A percentile compares a stretch with the other conserved stretches of the same genome.
phyloP scores from a whole-genome alignment of 2,888 invertebrate species.

The Archips xylosteana region DNA sequence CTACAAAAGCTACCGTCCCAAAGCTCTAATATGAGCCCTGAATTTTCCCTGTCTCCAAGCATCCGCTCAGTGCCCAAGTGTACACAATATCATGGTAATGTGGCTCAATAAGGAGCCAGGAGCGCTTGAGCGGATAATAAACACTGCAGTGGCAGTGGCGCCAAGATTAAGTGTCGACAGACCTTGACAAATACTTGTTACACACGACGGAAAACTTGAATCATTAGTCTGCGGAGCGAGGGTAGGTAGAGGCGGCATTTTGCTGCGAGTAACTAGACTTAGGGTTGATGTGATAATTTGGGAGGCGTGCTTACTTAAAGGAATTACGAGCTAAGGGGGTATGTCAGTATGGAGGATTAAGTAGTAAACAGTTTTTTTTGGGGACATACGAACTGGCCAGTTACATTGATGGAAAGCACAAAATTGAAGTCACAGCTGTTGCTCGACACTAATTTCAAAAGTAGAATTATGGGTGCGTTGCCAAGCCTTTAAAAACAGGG shows the following conservation, averaged over 20 bases:
- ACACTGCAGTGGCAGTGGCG: conserved; percentile 32
- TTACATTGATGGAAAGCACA: too few relatives aligned
- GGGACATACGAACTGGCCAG: too few relatives aligned
- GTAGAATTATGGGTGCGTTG: too few relatives aligned
- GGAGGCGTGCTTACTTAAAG: too few relatives aligned
- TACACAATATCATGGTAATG: neutral
- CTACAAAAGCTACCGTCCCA: conserved; percentile 3
- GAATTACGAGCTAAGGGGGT: too few relatives aligned
- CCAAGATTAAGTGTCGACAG: conserved; percentile 61
- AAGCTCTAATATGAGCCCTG: conserved; percentile 17
- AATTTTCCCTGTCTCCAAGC: conserved; percentile 14
- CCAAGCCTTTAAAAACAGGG: too few relatives aligned
- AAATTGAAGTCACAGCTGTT: too few relatives aligned
- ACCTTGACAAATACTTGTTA: conserved; percentile 63
- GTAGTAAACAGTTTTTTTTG: too few relatives aligned
- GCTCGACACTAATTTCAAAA: too few relatives aligned
- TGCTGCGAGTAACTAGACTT: neutral
- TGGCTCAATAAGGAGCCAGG: conserved; percentile 8
- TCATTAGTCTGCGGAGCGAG: conserved; percentile 56
- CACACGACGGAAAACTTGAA: conserved; percentile 60
- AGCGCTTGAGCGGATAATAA: conserved; percentile 20
- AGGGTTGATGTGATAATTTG: neutral
- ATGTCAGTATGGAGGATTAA: too few relatives aligned
- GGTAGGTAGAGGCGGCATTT: conserved; percentile 55
- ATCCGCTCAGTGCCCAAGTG: neutral